Conservation (phyloP, 2,113 vertebrate species). For the Stigmatopora nigra region DNA sequence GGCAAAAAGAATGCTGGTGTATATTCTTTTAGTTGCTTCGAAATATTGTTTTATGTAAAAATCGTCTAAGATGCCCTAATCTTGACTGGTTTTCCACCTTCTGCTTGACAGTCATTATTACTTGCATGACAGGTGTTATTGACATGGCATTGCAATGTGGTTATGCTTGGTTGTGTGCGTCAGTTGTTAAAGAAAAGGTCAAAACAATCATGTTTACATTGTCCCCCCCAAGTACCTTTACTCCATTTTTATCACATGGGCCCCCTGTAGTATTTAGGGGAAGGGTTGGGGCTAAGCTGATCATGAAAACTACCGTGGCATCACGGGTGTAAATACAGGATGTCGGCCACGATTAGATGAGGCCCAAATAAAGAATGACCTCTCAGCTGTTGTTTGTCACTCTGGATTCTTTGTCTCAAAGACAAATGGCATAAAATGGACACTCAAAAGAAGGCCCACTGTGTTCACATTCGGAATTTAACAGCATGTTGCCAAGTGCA, state of each 20-base stretch:
- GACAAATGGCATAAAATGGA: background rate
- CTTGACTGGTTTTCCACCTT: background rate
- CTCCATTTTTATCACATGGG: conserved; percentile 56
- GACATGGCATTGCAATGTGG: background rate
- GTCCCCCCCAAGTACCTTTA: conserved; percentile 54
- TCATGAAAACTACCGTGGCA: conserved; percentile 13
- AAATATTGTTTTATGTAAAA: background rate
- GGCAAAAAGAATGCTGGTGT: background rate
- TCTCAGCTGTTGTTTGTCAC: conserved; percentile 26
- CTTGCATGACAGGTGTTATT: background rate
- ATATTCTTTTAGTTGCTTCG: too few relatives aligned
- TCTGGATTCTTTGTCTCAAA: background rate
- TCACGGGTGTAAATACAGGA: conserved; percentile 27
- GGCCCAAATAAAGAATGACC: conserved; percentile 11
- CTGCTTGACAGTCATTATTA: background rate
- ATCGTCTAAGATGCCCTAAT: background rate
- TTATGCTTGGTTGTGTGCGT: too few relatives aligned
- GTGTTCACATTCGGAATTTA: conserved; percentile 19
- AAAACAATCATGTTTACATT: conserved; percentile 55
- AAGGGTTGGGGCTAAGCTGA: conserved; percentile 9
- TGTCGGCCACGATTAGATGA: conserved; percentile 17
- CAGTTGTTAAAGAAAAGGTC: conserved; percentile 45
- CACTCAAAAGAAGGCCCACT: background rate
- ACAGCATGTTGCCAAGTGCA: background rate
- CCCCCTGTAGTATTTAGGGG: conserved; percentile 27